Evolutionary conservation across 2,113 vertebrate species (phyloP), one percentile per base, ranked within the genome.

Genomic region (Baryphthengus martii): DNA sequence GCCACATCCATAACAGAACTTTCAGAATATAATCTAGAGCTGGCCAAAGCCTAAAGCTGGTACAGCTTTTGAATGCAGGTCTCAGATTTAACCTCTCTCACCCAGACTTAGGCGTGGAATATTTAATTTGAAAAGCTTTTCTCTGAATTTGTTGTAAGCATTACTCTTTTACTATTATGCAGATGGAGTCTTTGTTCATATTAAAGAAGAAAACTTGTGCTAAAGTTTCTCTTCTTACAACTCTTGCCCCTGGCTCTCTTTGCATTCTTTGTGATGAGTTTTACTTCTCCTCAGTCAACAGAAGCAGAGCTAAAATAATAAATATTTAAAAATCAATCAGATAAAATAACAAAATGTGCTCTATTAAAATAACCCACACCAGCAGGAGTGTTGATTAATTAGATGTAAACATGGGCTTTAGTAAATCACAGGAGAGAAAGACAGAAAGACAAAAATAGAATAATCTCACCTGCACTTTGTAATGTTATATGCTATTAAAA

Each of bases 301-400:
- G 94, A 93, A 95, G 71, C 39, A 89, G 77, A 52, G 31, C 26
- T 97, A 91, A 96, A 95, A 84, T 47, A 90, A 93, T 74, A 92
- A 65, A 65, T 77, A 50, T 89, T 96, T 84, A 84, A 86, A 97
- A 89, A 89, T 56, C 89, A 84, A 88, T 88, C 83, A 91, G 85
- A 89, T 87, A 96, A 96, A 93, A 94, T 49, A 91, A 93, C 66
- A 97, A 79, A 90, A 90, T 20, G 16, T 85, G 73, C 13, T 83
- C 59, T 97, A 95, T 95, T 96, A 96, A 98, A 97, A 97, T 96
- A 97, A 95, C 85, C 63, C 62, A 73, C 42, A 74, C 26, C 42
- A 90, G 33, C n/a, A 85, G 65, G 23, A 91, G 74, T 70, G 26
- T 25, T 93, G 75, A 88, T 96, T 96, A 97, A 97, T 94, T 89